A percentile compares a stretch with the other conserved stretches of the same genome.
Evolutionary conservation across 2,888 invertebrate genomes (phyloP).

Genomic region (Spatulosminthurus flaviceps): DNA sequence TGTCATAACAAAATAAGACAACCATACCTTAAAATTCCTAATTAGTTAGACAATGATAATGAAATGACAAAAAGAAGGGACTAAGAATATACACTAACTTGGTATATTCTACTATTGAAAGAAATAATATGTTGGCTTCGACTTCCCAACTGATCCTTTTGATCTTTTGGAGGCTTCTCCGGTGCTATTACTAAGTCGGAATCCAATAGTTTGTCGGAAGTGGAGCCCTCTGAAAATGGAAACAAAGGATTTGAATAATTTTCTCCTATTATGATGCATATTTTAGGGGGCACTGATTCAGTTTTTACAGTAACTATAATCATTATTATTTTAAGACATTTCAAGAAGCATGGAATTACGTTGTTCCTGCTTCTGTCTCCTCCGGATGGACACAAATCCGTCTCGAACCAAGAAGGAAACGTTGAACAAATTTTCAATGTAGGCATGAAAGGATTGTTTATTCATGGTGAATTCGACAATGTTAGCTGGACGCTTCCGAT

Average conservation of each 20-base stretch:
- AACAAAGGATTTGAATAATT: no score
- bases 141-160: constrained; percentile 27
- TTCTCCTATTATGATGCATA: no score
- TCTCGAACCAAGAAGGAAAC: constrained; percentile 54
- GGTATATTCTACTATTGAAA: constrained; percentile 34
- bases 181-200: constrained; percentile 46
- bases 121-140: constrained; percentile 51
- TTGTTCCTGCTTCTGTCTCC: constrained; percentile 15
- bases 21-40: no score
- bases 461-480: constrained; percentile 50
- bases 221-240: no score
- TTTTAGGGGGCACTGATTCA: no score
- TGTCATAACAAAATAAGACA: no score
- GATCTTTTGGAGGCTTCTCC: constrained; percentile 43
- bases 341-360: no score
- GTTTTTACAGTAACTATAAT: no score
- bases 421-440: constrained; percentile 52
- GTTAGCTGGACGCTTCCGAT: not conserved
- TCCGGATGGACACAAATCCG: constrained; percentile 48
- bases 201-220: not conserved
- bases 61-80: no score
- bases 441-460: constrained; percentile 40
- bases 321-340: no score
- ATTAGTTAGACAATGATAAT: no score
- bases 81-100: no score